Evolutionary conservation across 1,140 invertebrate genomes (phyloP), one percentile per base, ranked within the genome.

Genomic region (Ladona fulva): DNA sequence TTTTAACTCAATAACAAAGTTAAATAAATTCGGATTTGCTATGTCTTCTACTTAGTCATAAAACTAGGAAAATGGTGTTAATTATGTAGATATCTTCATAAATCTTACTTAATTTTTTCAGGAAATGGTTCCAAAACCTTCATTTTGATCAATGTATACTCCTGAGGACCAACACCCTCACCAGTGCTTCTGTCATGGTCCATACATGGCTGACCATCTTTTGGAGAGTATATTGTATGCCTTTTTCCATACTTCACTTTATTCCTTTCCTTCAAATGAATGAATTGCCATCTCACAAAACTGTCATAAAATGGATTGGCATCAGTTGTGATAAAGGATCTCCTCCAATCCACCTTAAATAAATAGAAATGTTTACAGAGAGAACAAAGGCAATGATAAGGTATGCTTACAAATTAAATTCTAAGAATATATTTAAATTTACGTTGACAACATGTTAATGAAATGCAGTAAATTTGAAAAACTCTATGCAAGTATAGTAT

Each of bases 191-290:
- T 89, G 86, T 99, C 98, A 85, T 99, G 98, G 86, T 99, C 98
- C 98, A 99, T 99, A 84, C 98, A 99, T 1, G 98, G 98, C 84
- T 99, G 98, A 42, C 93, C 92, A 87, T 99, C 98, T 82, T 94
- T 91, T 0, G 97, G 97, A 0, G 97, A 99, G 86, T 92, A 99
- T 80, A 99, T 96, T 14, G 97, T 97, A 83, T 99, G 96, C 77
- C 98, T 88, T 87, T 99, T 99, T 29, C 98, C 98, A 89, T 96
- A 99, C 85, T 95, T 91, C 42, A 99, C 91, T 86, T 97, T 98
- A 78, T 95, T 94, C 78, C 90, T 88, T 78, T 92, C 90, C 83
- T 94, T 95, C n/a, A 99, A 86, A 80, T 92, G 91, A 78, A 93
- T 84, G 84, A 97, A 99, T 85, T 99, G 97, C 98, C 98, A 99